phyloP scores from a whole-genome alignment of 2,797 vertebrate genomes.

The Falco biarmicus region DNA sequence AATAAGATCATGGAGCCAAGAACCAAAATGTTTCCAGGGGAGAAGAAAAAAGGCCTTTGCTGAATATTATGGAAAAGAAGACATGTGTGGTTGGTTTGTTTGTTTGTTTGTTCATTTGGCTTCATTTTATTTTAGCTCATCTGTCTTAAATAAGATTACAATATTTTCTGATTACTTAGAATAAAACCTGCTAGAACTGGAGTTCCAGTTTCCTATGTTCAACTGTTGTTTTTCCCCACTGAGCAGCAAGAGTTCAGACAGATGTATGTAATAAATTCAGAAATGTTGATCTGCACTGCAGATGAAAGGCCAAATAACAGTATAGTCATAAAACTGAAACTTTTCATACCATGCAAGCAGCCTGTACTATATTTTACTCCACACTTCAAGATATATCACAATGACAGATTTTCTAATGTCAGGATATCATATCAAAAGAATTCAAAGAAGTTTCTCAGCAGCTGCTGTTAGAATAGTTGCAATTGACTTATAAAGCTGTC shows the following conservation, averaged over 20 bases:
- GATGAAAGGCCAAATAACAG: slow-evolving; percentile 77
- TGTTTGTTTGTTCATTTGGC: background rate
- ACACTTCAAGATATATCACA: slow-evolving; percentile 79
- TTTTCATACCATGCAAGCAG: slow-evolving; percentile 60
- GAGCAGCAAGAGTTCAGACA: slow-evolving; percentile 75
- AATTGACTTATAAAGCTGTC: slow-evolving; percentile 67
- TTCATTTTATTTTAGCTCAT: background rate
- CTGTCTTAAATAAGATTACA: background rate
- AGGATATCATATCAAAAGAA: slow-evolving; percentile 76
- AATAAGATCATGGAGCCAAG: background rate
- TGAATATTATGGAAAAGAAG: background rate
- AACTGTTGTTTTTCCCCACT: slow-evolving; percentile 42
- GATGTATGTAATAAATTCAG: slow-evolving; percentile 76
- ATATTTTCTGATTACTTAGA: background rate
- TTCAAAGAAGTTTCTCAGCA: slow-evolving; percentile 76
- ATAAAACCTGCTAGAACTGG: background rate
- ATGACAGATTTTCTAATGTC: slow-evolving; percentile 80
- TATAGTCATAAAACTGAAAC: slow-evolving; percentile 69
- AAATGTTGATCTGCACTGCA: slow-evolving; percentile 68
- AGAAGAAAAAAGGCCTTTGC: background rate
- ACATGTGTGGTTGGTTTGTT: background rate
- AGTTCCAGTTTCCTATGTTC: slow-evolving; percentile 38
- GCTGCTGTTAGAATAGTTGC: slow-evolving; percentile 72
- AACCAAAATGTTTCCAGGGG: background rate
- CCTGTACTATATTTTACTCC: slow-evolving; percentile 44